Base-by-base conservation (phyloP, 2,888 invertebrate genomes). In the Caenorhabditis angaria region DNA sequence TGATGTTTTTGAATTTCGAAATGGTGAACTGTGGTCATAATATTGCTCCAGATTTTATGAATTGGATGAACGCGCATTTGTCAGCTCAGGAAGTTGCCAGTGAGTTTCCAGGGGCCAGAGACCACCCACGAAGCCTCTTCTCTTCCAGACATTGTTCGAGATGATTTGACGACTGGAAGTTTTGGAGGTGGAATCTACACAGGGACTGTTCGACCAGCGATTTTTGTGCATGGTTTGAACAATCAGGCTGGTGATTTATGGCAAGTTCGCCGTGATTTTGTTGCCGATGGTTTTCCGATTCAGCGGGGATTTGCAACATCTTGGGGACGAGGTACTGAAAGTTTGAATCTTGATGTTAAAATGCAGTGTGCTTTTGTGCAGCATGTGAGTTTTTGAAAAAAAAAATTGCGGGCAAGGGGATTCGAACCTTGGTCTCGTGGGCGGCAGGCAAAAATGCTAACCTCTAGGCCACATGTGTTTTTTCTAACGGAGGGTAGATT, bases 351-450 rank as follows among this genome's bases (percentile, higher is more conserved):
- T 41, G 53, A 61, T n/a, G 59, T 66, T 5, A 60, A 55, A 50
- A 65, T 78, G 66, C 61, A 50, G 20, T 78, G 78, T 65, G 73
- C 55, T 24, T 57, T 67, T 61, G 70, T 76, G 0, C 66, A 70
- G 41, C 75, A 75, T 57, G 77, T 76, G 59, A 27, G 35, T 18
- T 18, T 18, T 28, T 12, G 27, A 3, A 10, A 8, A 54, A 54
- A 22, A 24, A 24, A 22, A 12, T n/a, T 14, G 4, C 54, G n/a
- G n/a, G n/a, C n/a, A n/a, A n/a, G n/a, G n/a, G n/a, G n/a, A n/a
- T n/a, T n/a, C n/a, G n/a, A n/a, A n/a, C n/a, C n/a, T n/a, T n/a
- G n/a, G n/a, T n/a, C n/a, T n/a, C n/a, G n/a, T n/a, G n/a, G n/a
- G n/a, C n/a, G n/a, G n/a, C n/a, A n/a, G n/a, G n/a, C n/a, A n/a